Conservation (phyloP, 2,888 invertebrate genomes). For the Drosophila borealis region DNA sequence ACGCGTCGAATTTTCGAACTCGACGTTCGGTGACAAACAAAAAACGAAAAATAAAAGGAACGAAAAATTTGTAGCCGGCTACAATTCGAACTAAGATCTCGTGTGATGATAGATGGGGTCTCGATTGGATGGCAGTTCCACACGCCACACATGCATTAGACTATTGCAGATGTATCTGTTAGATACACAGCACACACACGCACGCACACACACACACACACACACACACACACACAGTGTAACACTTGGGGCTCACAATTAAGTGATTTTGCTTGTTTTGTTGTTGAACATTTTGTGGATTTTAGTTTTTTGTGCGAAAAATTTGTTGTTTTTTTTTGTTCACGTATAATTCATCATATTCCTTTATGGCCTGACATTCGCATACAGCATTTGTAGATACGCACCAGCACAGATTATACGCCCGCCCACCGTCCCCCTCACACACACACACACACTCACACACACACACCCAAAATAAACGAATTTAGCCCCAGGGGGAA, state of each 20-base stretch:
- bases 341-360: slow-evolving; percentile 74
- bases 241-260: slow-evolving; percentile 65
- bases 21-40: slow-evolving; percentile 52
- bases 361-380: slow-evolving; percentile 73
- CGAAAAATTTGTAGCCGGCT: slow-evolving; percentile 36
- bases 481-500: slow-evolving; percentile 74
- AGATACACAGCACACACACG: slow-evolving; percentile 44
- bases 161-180: slow-evolving; percentile 60
- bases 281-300: slow-evolving; percentile 69
- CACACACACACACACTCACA: slow-evolving; percentile 9
- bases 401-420: slow-evolving; percentile 54
- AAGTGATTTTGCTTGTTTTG: slow-evolving; percentile 75
- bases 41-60: slow-evolving; percentile 21
- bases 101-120: slow-evolving; percentile 51
- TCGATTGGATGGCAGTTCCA: slow-evolving; percentile 49
- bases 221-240: slow-evolving; percentile 15
- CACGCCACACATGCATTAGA: slow-evolving; percentile 69
- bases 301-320: slow-evolving; percentile 70
- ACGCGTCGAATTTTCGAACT: slow-evolving; percentile 48
- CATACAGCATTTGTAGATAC: slow-evolving; percentile 70
- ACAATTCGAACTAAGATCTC: slow-evolving; percentile 47
- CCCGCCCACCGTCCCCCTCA: slow-evolving; percentile 5
- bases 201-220: slow-evolving; percentile 25
- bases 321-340: slow-evolving; percentile 25
- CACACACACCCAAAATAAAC: slow-evolving; percentile 61